Conservation (phyloP, 2,888 invertebrate species). For the Ceratothoa steindachneri region DNA sequence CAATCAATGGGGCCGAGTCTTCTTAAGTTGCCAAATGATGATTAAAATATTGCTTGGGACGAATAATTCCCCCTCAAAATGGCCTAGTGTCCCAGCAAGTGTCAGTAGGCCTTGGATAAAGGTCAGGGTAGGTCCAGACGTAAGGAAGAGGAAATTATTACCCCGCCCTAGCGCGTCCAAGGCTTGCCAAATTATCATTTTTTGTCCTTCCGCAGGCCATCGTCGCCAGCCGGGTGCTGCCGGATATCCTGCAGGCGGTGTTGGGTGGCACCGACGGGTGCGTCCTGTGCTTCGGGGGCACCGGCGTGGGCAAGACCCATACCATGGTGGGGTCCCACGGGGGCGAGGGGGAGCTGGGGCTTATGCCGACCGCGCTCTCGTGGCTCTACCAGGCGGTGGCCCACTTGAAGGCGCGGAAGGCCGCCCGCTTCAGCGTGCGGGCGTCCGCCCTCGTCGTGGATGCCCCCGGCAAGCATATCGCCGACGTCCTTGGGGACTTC, state of each 20-base stretch:
- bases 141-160: too few species aligned
- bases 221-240: conserved; percentile 81
- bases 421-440: conserved; percentile 73
- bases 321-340: conserved; percentile 56
- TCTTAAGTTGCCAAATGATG: too few species aligned
- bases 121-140: too few species aligned
- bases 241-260: conserved; percentile 91
- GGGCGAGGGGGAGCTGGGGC: conserved; percentile 69
- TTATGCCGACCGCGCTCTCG: conserved; percentile 90
- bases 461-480: conserved; percentile 60
- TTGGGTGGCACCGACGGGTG: conserved; percentile 91
- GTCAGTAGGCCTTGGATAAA: too few species aligned
- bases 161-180: too few species aligned
- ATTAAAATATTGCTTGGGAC: too few species aligned
- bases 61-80: too few species aligned
- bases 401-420: conserved; percentile 57
- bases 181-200: too few species aligned
- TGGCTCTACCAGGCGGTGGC: conserved; percentile 93
- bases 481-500: conserved; percentile 48
- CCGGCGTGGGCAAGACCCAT: conserved; percentile 54
- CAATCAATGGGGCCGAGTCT: too few species aligned
- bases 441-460: conserved; percentile 92
- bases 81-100: too few species aligned
- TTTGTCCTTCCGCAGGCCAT: conserved; percentile 67
- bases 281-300: conserved; percentile 73